These are phyloP conservation scores for Drosophila tanythrix DNA, from an alignment of 2,888 invertebrate genomes.

Conservation along the genomic window DNA sequence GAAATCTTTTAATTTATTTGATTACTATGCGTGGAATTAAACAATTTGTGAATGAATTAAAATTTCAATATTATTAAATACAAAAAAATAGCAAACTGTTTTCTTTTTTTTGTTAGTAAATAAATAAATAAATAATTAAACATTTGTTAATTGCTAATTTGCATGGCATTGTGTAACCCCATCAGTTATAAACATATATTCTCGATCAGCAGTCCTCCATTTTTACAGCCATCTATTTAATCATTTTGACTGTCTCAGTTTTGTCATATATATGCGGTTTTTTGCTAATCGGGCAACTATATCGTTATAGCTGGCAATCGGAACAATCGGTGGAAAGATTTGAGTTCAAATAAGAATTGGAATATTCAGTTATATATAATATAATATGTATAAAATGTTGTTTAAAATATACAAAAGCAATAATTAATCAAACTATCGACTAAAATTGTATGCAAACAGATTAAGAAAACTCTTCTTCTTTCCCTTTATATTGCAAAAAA, in stretches of 20 bases:
- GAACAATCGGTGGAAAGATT: not conserved
- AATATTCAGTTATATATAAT: too few species aligned
- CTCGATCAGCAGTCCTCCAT: not conserved
- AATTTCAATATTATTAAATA: not conserved
- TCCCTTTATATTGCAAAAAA: not conserved
- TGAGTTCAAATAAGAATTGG: not conserved
- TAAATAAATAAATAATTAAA: not conserved
- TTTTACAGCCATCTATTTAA: not conserved
- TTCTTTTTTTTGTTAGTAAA: not conserved
- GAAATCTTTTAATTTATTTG: not conserved
- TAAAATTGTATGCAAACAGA: not conserved
- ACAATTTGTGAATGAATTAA: not conserved
- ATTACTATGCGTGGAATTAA: not conserved
- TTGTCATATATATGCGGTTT: too few species aligned
- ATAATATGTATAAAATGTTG: not conserved
- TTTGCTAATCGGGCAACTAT: too few species aligned
- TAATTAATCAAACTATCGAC: not conserved
- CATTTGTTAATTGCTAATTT: not conserved
- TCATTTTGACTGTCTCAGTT: not conserved
- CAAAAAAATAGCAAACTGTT: not conserved
- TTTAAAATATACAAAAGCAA: not conserved
- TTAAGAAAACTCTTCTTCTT: not conserved
- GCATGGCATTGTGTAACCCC: not conserved
- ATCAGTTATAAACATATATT: not conserved
- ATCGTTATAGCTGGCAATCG: too few species aligned